Base-by-base conservation (phyloP, 2,113 vertebrate species). In the Holacanthus passer region DNA sequence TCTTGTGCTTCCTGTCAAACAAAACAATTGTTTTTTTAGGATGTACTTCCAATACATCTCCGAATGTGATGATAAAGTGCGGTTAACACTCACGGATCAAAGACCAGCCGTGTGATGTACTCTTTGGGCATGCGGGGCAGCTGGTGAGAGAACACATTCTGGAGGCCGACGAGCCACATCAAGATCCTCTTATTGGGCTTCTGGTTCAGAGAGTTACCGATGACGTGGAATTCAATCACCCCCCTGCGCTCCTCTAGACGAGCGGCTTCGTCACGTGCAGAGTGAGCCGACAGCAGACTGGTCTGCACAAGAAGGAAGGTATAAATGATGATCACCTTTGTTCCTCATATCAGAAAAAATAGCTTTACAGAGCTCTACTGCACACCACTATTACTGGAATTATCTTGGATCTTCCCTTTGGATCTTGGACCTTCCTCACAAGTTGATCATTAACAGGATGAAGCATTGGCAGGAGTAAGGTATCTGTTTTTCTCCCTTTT, bases 121-220 rank as follows among this genome's bases (percentile, higher is more conserved):
- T 99, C 98, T 85, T 99, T 99, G 0, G 98, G 98, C 98, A 99
- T 99, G 17, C 98, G 96, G 52, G 98, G 98, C 62, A 99, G 96
- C 92, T 99, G 98, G 88, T 99, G 98, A 31, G 98, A 99, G 91
- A 99, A 99, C 4, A 99, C 98, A 0, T 99, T 99, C 95, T 99
- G 98, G 37, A 99, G 94, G 64, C 98, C 98, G 3, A 99, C 97
- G 24, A 99, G 96, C 98, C 98, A 99, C 95, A 99, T 99, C 93
- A 99, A 92, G 86, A 99, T 97, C 94, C 97, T 97, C 94, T 97
- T 98, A 84, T 99, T 99, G 84, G 98, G 98, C 79, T 99, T 99
- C 89, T 99, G 98, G 94, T 96, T 98, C 71, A 99, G 87, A 12
- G 98, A 99, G 89, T 99, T 99, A 53, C 98, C 98, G 0, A 99